A percentile compares a stretch with the other conserved stretches of the same genome.
Conservation (phyloP, 2,113 vertebrate genomes). For the Henicopernis longicauda region DNA sequence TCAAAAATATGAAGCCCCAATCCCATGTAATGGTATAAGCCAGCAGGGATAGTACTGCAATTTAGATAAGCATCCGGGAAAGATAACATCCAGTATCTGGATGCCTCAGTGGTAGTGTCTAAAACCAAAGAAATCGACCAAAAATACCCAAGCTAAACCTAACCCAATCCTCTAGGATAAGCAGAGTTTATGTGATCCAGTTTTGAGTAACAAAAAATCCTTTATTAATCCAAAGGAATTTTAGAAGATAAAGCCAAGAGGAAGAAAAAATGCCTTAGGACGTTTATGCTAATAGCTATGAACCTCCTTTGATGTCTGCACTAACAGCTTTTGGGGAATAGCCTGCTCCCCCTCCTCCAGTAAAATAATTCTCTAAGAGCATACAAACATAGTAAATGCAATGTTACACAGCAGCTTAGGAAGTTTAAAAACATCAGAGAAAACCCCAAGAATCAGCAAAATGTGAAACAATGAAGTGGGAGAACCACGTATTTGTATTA, state of each 20-base stretch:
- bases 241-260: slow-evolving; percentile 19
- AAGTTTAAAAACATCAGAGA: not conserved
- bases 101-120: not conserved
- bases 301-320: slow-evolving; percentile 21
- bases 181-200: not conserved
- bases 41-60: not conserved
- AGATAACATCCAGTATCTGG: not conserved
- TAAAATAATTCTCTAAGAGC: not conserved
- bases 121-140: not conserved
- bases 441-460: not conserved
- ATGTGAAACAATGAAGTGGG: not conserved
- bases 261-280: not conserved
- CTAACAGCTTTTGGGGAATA: not conserved
- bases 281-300: not conserved
- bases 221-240: slow-evolving; percentile 32
- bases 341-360: not conserved
- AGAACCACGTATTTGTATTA: accelerated
- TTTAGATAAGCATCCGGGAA: not conserved
- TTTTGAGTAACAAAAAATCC: not conserved
- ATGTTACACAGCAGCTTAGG: not conserved
- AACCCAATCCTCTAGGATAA: slow-evolving; percentile 3
- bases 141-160: not conserved
- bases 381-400: not conserved
- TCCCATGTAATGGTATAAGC: not conserved
- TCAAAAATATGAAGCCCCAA: not conserved